Base-by-base conservation (phyloP, 2,113 vertebrate species). In the Uropsilus gracilis region DNA sequence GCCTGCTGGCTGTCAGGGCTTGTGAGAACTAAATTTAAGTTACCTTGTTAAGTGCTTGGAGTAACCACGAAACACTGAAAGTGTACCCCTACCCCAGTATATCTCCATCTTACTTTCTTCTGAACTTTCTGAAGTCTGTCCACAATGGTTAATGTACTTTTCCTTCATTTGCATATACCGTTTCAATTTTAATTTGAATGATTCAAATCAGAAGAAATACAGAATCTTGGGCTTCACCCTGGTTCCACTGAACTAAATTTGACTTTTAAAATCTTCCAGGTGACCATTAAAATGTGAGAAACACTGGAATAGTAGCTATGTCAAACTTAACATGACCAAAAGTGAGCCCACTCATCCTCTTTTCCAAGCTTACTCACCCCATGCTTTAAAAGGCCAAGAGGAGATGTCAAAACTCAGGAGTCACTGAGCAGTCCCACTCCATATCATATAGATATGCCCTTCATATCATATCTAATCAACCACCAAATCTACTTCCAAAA, bases 401-500 rank as follows among this genome's bases (percentile, higher is more conserved):
- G 34, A 77, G 34, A 88, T 61, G 22, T 8, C 66, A 77, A 90
- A 88, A 80, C 77, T 78, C 63, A 42, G 42, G n/a, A 71, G 39
- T 93, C 75, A 83, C 22, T n/a, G n/a, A n/a, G n/a, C n/a, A n/a
- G n/a, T n/a, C n/a, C n/a, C n/a, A n/a, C n/a, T n/a, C n/a, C n/a
- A n/a, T n/a, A n/a, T n/a, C n/a, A n/a, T n/a, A n/a, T n/a, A n/a
- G n/a, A n/a, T n/a, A n/a, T n/a, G n/a, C n/a, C n/a, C n/a, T n/a
- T n/a, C n/a, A 37, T 53, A 39, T 73, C 37, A 53, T 4, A 76
- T 50, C 28, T 61, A 77, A 63, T 12, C 76, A 88, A 57, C 57
- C 37, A 66, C 17, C 77, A 64, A 39, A 59, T 87, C 68, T 91
- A 75, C 61, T 95, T 87, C 28, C 89, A 75, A 68, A 75, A 57